Evolutionary conservation across 2,888 invertebrate genomes (phyloP).

Genomic region (Sympetrum striolatum): DNA sequence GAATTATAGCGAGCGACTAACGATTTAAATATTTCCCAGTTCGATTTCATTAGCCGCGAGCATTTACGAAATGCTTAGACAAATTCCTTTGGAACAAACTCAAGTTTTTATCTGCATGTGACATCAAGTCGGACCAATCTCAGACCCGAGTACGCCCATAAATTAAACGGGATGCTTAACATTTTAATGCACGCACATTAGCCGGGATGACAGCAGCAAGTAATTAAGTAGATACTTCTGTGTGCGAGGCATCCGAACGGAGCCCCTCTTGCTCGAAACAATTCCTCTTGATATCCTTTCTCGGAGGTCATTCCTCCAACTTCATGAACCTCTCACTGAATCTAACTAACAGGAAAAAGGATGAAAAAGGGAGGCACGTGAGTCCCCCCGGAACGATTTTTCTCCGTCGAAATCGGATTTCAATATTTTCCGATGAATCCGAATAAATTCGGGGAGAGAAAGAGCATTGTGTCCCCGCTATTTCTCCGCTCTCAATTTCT

Average conservation of each 20-base stretch:
- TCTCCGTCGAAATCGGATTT: constrained; percentile 27
- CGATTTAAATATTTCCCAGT: no score
- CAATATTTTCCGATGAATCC: constrained; percentile 10
- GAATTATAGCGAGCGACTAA: no score
- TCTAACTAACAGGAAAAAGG: background rate
- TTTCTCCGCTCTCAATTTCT: background rate
- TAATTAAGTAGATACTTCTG: background rate
- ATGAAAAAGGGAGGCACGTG: background rate
- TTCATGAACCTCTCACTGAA: background rate
- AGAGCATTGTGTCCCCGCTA: background rate
- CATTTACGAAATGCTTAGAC: no score
- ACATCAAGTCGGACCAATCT: no score
- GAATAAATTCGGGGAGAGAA: background rate
- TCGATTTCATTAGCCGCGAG: no score
- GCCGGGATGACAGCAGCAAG: background rate
- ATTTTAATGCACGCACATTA: no score
- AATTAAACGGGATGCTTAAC: no score
- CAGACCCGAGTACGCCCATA: no score
- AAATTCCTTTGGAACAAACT: no score
- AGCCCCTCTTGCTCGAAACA: background rate
- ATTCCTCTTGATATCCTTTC: background rate
- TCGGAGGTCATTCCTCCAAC: background rate
- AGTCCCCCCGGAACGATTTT: background rate
- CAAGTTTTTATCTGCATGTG: no score
- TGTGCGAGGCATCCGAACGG: background rate